Evolutionary conservation across 2,113 vertebrate genomes (phyloP).

Genomic region (Callocephalon fimbriatum): DNA sequence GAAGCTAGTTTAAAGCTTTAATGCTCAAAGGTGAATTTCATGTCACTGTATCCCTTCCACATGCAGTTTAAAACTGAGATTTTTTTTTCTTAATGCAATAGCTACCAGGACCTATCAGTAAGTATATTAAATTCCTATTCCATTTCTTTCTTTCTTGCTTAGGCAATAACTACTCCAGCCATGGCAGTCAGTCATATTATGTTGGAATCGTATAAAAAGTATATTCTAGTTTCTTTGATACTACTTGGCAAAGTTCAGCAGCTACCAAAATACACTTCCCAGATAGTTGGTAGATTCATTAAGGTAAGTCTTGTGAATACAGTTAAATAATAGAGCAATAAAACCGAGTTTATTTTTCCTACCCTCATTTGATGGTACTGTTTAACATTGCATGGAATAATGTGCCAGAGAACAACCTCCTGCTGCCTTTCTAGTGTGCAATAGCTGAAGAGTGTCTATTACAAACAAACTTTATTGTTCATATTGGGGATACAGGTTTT

Average conservation of each 20-base stretch:
- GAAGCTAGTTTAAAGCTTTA: conserved; percentile 1
- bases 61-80: neutral
- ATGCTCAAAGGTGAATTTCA: neutral
- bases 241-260: conserved; percentile 97
- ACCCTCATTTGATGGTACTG: neutral
- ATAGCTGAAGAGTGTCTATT: neutral
- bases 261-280: conserved; percentile 97
- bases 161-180: conserved; percentile 99
- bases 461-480: neutral
- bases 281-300: conserved; percentile 98
- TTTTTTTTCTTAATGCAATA: neutral
- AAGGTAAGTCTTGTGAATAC: conserved; percentile 84
- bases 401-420: neutral
- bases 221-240: conserved; percentile 98
- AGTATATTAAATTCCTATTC: neutral
- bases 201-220: conserved; percentile 99
- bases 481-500: neutral
- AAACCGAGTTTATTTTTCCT: neutral
- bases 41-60: neutral
- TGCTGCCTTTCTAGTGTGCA: neutral
- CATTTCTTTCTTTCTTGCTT: conserved; percentile 29
- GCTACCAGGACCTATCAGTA: neutral
- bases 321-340: neutral
- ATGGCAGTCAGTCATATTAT: conserved; percentile 99
- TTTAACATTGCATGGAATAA: neutral